Evolutionary conservation across 2,888 invertebrate species (phyloP).

Genomic region (Lasioglossum morio): DNA sequence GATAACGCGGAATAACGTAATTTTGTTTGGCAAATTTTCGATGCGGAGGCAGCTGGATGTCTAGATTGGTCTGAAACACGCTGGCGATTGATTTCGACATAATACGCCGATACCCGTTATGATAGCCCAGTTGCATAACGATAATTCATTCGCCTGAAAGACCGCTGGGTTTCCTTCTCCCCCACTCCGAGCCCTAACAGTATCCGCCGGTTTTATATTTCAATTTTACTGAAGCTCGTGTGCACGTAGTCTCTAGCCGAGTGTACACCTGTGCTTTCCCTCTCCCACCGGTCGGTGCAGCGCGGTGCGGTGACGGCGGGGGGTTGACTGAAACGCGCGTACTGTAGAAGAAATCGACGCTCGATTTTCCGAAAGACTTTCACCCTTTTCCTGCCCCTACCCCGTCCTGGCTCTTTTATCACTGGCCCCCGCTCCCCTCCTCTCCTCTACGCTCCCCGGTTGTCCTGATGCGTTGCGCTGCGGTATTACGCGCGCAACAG

Average conservation of each 20-base stretch:
- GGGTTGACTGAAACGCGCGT: neutral
- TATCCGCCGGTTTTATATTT: constrained; percentile 69
- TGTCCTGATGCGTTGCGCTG: constrained; percentile 37
- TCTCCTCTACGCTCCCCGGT: neutral
- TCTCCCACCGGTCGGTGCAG: constrained; percentile 7
- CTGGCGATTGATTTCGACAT: constrained; percentile 26
- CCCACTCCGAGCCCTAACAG: constrained; percentile 57
- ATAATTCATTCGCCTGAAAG: constrained; percentile 57
- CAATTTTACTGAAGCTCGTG: constrained; percentile 62
- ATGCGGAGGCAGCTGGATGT: neutral
- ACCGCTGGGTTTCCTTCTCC: constrained; percentile 46
- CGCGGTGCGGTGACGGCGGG: neutral
- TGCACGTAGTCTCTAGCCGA: constrained; percentile 14
- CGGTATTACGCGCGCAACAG: constrained; percentile 49
- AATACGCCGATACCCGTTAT: constrained; percentile 37
- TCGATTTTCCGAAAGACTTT: constrained; percentile 73
- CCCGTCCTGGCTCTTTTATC: neutral
- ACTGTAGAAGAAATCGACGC: constrained; percentile 34
- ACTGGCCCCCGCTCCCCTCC: neutral
- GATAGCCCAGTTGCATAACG: constrained; percentile 50
- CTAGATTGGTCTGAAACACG: neutral
- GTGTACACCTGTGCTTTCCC: constrained; percentile 65
- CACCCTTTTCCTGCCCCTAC: constrained; percentile 64
- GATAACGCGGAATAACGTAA: neutral
- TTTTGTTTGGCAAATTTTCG: neutral